Base-by-base conservation (phyloP, 2,113 vertebrate species). In the Lamprotornis superbus region DNA sequence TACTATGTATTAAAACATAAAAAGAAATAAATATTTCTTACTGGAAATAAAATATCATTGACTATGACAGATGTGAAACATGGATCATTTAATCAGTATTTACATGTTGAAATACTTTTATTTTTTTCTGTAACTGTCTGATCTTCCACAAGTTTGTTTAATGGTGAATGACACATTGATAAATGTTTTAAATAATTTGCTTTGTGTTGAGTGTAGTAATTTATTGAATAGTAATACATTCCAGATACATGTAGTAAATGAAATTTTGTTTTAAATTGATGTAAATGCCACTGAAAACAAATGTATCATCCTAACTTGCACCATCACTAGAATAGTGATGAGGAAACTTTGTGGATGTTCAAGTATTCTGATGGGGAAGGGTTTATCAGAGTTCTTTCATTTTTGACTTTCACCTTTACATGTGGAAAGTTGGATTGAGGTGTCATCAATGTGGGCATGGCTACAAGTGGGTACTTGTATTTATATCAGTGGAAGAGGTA, bases 371-470 rank as follows among this genome's bases (percentile, higher is more conserved):
- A 73, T 42, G 22, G n/a, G 25, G 14, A 67, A 64, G 3, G 1
- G 2, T 61, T 87, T 76, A 13, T 44, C 11, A 47, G 18, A 15
- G 2, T 30, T 60, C 11, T 30, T 65, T 74, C 35, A 40, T 40
- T 13, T 65, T 39, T 57, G 18, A 5, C 35, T 64, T 78, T 74
- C 46, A 31, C 9, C 7, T 37, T 40, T 20, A 46, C 3, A 37
- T 25, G 7, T 28, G 20, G 12, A 64, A 78, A 84, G 10, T 0
- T 42, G 27, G 47, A 84, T 81, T 68, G 71, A 30, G 16, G 16
- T 50, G 14, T 42, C 12, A n/a, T 44, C 11, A 59, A 1, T 18
- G 18, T 19, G 39, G 35, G 10, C 1, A 0, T 56, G 52, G 22
- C 13, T 59, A 14, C 27, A 71, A 25, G 15, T 11, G 18, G 13